Conservation (phyloP, 2,888 invertebrate species). For the Vanessa cardui region DNA sequence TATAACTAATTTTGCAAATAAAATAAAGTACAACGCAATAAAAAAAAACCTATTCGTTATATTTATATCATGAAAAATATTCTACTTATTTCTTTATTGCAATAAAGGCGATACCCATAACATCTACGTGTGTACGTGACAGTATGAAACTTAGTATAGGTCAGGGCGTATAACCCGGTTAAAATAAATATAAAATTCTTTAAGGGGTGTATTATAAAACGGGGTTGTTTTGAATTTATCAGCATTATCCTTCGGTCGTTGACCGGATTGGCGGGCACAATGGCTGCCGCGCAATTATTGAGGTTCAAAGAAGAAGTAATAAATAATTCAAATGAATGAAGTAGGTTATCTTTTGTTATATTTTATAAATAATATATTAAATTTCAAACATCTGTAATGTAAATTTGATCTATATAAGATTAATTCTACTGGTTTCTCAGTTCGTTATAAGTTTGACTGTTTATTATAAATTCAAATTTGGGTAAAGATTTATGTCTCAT, state of each 20-base stretch:
- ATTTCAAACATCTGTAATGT: not conserved
- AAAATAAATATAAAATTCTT: not conserved
- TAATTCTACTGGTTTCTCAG: too few relatives aligned
- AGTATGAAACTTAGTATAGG: slow-evolving; percentile 25
- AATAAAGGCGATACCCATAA: slow-evolving; percentile 3
- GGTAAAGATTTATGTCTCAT: too few relatives aligned
- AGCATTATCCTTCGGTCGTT: slow-evolving; percentile 17
- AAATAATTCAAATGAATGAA: slow-evolving; percentile 9
- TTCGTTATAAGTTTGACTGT: too few relatives aligned
- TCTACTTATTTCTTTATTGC: not conserved
- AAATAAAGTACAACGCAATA: too few relatives aligned
- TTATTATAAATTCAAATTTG: too few relatives aligned
- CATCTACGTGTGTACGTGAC: slow-evolving; percentile 15
- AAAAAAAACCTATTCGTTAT: too few relatives aligned
- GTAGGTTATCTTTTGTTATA: slow-evolving; percentile 4
- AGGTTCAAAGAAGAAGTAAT: not conserved
- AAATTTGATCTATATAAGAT: too few relatives aligned
- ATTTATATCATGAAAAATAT: not conserved
- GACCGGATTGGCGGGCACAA: slow-evolving; percentile 18
- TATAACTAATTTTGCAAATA: too few relatives aligned
- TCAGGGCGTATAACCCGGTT: slow-evolving; percentile 32
- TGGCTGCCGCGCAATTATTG: slow-evolving; percentile 11
- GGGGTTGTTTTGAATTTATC: slow-evolving; percentile 12
- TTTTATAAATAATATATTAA: not conserved
- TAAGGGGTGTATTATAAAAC: not conserved